A percentile compares a stretch with the other conserved stretches of the same genome.
These are phyloP conservation scores for Hycleus phaleratus DNA, from an alignment of 1,140 invertebrate genomes.

Conservation along the genomic window DNA sequence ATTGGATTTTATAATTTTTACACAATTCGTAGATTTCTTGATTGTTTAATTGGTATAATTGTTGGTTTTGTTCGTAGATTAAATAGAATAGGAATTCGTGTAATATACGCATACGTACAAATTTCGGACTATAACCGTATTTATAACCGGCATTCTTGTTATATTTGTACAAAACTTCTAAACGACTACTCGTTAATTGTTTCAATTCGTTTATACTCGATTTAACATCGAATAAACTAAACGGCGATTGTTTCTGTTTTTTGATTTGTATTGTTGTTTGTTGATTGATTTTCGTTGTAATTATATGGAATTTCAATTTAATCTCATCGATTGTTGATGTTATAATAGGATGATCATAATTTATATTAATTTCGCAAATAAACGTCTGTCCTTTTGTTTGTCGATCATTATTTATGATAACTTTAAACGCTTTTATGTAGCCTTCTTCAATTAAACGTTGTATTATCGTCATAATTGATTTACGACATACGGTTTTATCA, in stretches of 20 bases:
- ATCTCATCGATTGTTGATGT: slow-evolving; percentile 53
- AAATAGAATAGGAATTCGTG: slow-evolving; percentile 66
- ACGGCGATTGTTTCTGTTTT: slow-evolving; percentile 12
- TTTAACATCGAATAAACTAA: slow-evolving; percentile 19
- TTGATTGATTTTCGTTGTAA: not conserved
- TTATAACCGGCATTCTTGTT: slow-evolving; percentile 2
- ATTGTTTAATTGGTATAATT: slow-evolving; percentile 37
- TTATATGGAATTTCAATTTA: slow-evolving; percentile 50
- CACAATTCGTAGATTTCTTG: slow-evolving; percentile 16
- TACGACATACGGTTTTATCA: slow-evolving; percentile 52
- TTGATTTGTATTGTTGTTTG: slow-evolving; percentile 1
- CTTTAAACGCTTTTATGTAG: slow-evolving; percentile 51
- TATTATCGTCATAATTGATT: slow-evolving; percentile 51
- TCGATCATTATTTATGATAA: slow-evolving; percentile 45
- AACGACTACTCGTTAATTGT: slow-evolving; percentile 8
- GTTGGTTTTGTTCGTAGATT: slow-evolving; percentile 50
- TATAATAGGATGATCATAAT: slow-evolving; percentile 47
- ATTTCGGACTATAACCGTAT: slow-evolving; percentile 50
- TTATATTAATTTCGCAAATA: slow-evolving; percentile 51
- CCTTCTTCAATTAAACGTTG: slow-evolving; percentile 49
- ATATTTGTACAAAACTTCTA: slow-evolving; percentile 7
- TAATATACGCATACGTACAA: slow-evolving; percentile 55
- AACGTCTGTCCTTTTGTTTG: slow-evolving; percentile 46
- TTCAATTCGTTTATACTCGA: slow-evolving; percentile 24
- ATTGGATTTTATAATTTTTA: slow-evolving; percentile 17